Conservation (phyloP, 2,797 vertebrate genomes). For the Hyperoplus immaculatus region DNA sequence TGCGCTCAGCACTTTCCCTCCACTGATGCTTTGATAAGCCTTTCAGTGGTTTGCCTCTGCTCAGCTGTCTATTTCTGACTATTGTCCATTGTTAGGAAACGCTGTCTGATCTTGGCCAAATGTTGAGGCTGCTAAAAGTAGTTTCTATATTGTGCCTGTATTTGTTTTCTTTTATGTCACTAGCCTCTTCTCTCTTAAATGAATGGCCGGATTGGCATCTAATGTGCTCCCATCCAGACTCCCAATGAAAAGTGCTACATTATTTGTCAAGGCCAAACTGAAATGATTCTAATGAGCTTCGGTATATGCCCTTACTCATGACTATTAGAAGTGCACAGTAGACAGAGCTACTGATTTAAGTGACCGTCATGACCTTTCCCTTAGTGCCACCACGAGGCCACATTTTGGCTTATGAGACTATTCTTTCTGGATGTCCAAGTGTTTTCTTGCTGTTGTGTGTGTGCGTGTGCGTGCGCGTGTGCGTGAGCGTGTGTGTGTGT, state of each 20-base stretch:
- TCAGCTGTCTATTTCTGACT: slow-evolving; percentile 38
- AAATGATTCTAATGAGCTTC: background rate
- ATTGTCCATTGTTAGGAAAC: slow-evolving; percentile 21
- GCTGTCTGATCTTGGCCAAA: slow-evolving; percentile 17
- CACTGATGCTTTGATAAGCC: slow-evolving; percentile 70
- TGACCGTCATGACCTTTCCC: background rate
- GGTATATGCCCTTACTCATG: background rate
- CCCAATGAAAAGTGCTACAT: background rate
- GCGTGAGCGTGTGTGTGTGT: too few relatives aligned
- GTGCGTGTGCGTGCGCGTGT: too few relatives aligned
- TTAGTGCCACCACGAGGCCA: background rate
- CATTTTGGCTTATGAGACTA: background rate
- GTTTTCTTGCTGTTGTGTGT: slow-evolving; percentile 6
- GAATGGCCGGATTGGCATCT: slow-evolving; percentile 3
- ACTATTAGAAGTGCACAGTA: background rate
- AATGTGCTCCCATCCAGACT: background rate
- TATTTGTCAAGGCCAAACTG: background rate
- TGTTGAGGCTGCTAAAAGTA: slow-evolving; percentile 26
- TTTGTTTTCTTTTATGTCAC: slow-evolving; percentile 10
- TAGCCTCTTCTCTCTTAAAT: slow-evolving; percentile 11
- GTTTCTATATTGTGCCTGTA: background rate
- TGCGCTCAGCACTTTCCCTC: slow-evolving; percentile 70
- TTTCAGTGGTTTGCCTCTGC: slow-evolving; percentile 52
- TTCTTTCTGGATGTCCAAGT: background rate
- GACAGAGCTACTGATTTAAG: background rate